These are phyloP conservation scores for Luperina testacea DNA, from an alignment of 2,888 invertebrate species.

Conservation along the genomic window DNA sequence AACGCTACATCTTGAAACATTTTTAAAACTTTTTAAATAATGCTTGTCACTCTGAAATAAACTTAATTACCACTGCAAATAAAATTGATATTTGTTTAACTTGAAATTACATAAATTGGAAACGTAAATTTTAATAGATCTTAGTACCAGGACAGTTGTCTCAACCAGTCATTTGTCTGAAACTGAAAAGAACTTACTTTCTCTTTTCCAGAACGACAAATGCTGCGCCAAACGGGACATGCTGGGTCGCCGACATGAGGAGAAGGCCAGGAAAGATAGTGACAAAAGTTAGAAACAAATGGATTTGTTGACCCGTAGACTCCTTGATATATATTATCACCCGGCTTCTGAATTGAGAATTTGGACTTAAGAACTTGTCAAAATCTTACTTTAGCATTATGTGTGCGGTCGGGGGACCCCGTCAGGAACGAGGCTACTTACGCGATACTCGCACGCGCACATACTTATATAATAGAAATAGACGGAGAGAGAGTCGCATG, in stretches of 20 bases:
- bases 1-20: no score
- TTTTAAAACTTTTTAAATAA: no score
- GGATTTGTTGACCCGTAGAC: conserved; percentile 24
- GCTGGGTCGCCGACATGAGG: conserved; percentile 77
- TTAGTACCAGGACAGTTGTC: neutral
- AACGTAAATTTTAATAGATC: no score
- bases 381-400: neutral
- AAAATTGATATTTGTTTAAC: no score
- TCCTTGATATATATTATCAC: conserved; percentile 49
- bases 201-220: conserved; percentile 73
- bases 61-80: no score
- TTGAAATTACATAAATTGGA: no score
- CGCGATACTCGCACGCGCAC: neutral
- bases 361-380: neutral
- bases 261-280: conserved; percentile 75
- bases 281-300: conserved; percentile 76
- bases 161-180: neutral
- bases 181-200: neutral
- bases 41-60: no score
- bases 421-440: neutral
- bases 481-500: neutral
- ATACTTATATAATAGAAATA: neutral
- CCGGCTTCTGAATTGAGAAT: neutral
- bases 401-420: neutral
- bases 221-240: conserved; percentile 79